A percentile compares a stretch with the other conserved stretches of the same genome.
Conservation (phyloP, 2,797 vertebrate genomes). For the Sphenodon punctatus region DNA sequence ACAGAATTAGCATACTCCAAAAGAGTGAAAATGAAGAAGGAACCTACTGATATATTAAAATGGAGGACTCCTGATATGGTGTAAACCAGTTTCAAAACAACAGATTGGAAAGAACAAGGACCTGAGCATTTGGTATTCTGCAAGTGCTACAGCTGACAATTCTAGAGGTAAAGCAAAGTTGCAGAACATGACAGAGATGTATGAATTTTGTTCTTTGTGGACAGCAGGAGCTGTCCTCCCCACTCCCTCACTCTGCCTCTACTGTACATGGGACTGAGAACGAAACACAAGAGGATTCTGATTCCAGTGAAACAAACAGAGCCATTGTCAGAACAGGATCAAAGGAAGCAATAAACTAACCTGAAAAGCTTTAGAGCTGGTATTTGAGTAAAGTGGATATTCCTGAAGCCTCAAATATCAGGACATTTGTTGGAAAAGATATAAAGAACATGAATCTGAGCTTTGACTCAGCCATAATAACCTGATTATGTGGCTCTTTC, state of each 20-base stretch:
- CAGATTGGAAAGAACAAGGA: background rate
- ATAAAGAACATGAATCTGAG: slow-evolving; percentile 15
- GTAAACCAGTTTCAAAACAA: background rate
- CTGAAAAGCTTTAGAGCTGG: slow-evolving; percentile 52
- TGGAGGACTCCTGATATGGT: background rate
- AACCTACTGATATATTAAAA: background rate
- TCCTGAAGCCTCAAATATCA: slow-evolving; percentile 4
- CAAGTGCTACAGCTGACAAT: background rate
- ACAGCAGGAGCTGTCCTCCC: background rate
- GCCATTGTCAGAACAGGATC: slow-evolving; percentile 19
- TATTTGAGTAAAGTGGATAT: slow-evolving; percentile 44
- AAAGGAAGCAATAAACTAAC: slow-evolving; percentile 31
- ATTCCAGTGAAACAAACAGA: slow-evolving; percentile 22
- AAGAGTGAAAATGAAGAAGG: fast-evolving
- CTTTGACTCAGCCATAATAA: slow-evolving; percentile 17
- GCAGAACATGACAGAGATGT: background rate
- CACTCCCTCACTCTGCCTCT: too few species aligned
- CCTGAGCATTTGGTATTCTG: background rate
- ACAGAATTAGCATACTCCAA: too few species aligned
- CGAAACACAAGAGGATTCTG: slow-evolving; percentile 29
- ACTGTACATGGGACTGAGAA: background rate
- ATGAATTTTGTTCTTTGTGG: background rate
- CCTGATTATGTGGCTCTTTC: slow-evolving; percentile 25
- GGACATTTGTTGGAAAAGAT: slow-evolving; percentile 15
- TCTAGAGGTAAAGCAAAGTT: background rate